Percentiles rank a stretch among this genome's conserved stretches.
These are phyloP conservation scores for Synergus japonicus DNA, from an alignment of 2,888 invertebrate genomes.

Conservation along the genomic window DNA sequence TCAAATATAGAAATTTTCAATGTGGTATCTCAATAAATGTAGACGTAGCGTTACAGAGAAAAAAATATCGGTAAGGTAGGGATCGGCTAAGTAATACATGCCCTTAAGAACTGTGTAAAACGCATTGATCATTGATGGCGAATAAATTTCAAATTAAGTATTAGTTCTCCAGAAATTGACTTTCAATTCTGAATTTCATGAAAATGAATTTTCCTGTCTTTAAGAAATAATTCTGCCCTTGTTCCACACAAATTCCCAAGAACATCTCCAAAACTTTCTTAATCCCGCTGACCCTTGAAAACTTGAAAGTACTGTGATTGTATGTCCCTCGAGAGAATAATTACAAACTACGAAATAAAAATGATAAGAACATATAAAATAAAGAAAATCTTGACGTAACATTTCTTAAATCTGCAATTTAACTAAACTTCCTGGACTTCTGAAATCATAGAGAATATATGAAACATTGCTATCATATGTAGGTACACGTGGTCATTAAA, in stretches of 20 bases:
- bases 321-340: neutral
- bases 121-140: too few species aligned
- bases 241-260: neutral
- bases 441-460: conserved; percentile 21
- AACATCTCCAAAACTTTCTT: conserved; percentile 6
- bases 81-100: too few species aligned
- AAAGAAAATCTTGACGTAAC: neutral
- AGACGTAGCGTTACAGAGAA: too few species aligned
- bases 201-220: neutral
- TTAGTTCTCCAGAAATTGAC: neutral
- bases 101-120: too few species aligned
- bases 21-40: too few species aligned
- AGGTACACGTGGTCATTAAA: conserved; percentile 41
- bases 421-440: neutral
- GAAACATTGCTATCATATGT: conserved; percentile 30
- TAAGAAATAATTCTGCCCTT: neutral
- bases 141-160: neutral
- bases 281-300: neutral
- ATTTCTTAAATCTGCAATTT: neutral
- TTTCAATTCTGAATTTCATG: too few species aligned
- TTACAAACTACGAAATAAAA: neutral
- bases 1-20: too few species aligned
- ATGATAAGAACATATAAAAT: neutral
- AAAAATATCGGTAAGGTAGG: too few species aligned
- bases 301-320: neutral